phyloP scores from a whole-genome alignment of 2,888 invertebrate species.

The Unio pictorum region DNA sequence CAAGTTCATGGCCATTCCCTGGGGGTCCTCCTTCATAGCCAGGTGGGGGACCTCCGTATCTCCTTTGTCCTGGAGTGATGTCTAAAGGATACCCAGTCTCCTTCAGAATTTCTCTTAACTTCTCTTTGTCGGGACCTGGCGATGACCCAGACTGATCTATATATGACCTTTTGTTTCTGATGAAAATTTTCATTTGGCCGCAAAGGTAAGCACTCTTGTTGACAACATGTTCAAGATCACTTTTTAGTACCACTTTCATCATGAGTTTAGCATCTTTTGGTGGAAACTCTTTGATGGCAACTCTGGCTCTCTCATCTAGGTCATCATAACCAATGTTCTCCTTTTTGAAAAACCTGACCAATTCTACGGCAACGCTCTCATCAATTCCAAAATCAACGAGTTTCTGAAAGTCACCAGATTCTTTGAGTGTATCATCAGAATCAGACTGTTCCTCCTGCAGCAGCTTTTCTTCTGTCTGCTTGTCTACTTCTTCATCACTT shows the following conservation, averaged over 20 bases:
- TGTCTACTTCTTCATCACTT: no score
- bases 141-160: no score
- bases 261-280: constrained; percentile 2
- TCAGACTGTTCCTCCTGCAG: no score
- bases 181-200: constrained; percentile 26
- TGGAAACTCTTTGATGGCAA: constrained; percentile 13
- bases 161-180: no score
- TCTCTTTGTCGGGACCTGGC: constrained; percentile 21
- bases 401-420: constrained; percentile 13
- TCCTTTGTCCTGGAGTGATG: constrained; percentile 23
- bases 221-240: constrained; percentile 16
- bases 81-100: constrained; percentile 23
- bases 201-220: constrained; percentile 28
- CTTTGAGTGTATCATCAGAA: no score
- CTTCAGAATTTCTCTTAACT: constrained; percentile 12
- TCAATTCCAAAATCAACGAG: constrained; percentile 22
- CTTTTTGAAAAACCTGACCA: constrained; percentile 22
- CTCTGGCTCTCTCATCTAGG: constrained; percentile 22
- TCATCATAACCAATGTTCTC: constrained; percentile 21
- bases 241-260: constrained; percentile 3
- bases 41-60: constrained; percentile 24
- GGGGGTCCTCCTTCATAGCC: constrained; percentile 29
- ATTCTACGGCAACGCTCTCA: constrained; percentile 19
- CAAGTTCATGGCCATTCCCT: constrained; percentile 20
- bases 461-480: no score